phyloP scores from a whole-genome alignment of 2,113 vertebrate species.

The Nothobranchius furzeri region DNA sequence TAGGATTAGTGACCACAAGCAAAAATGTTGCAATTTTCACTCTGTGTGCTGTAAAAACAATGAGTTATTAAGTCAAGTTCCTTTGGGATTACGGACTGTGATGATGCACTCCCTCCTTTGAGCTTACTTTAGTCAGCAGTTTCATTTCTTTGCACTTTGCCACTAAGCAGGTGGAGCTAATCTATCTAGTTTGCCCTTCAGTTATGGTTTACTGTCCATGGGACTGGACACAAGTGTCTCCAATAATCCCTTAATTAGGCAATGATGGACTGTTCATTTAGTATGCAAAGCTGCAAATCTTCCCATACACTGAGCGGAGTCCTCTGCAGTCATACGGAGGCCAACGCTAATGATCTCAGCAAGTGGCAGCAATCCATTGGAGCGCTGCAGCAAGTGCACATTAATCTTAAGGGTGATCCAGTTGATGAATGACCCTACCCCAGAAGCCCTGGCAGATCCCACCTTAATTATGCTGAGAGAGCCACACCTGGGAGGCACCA shows the following conservation, averaged over 20 bases:
- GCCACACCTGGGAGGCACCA: conserved; percentile 72
- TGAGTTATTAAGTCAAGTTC: conserved; percentile 52
- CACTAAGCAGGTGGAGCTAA: conserved; percentile 76
- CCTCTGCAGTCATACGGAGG: conserved; percentile 70
- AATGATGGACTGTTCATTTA: conserved; percentile 80
- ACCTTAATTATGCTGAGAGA: conserved; percentile 82
- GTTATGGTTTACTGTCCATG: conserved; percentile 80
- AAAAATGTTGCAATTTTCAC: conserved; percentile 42
- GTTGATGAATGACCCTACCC: conserved; percentile 80
- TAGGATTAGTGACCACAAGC: conserved; percentile 20
- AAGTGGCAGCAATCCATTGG: conserved; percentile 84
- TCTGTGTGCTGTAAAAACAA: conserved; percentile 21
- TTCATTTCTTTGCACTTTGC: conserved; percentile 73
- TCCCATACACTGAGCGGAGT: conserved; percentile 57
- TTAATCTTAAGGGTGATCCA: conserved; percentile 81
- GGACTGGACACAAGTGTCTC: conserved; percentile 78
- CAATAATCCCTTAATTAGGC: conserved; percentile 83
- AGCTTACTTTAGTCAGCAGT: conserved; percentile 73
- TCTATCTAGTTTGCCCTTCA: conserved; percentile 78
- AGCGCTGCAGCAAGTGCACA: conserved; percentile 74
- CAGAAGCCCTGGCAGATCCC: conserved; percentile 77
- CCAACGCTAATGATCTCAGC: conserved; percentile 82
- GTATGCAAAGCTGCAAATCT: conserved; percentile 82
- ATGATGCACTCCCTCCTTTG: conserved; percentile 55
- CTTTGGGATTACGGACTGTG: conserved; percentile 39